Conservation (phyloP, 2,888 invertebrate species). For the Apamea sordens region DNA sequence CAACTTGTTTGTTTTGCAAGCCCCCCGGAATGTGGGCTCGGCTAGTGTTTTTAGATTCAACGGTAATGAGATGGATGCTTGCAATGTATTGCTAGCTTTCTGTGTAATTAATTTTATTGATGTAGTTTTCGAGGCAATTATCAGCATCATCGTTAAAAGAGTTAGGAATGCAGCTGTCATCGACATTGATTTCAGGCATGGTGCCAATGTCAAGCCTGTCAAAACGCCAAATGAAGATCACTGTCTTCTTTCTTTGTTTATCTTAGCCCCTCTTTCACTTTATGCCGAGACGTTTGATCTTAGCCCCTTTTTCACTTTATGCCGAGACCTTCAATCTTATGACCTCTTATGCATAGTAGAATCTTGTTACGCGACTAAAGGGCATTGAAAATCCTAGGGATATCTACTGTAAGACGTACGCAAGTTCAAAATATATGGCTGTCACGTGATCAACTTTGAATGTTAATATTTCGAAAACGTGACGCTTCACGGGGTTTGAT, state of each 20-base stretch:
- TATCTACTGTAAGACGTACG: neutral
- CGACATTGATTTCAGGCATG: neutral
- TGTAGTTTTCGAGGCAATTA: constrained; percentile 9
- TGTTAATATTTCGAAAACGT: too few relatives aligned
- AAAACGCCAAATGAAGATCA: neutral
- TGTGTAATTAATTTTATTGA: constrained; percentile 48
- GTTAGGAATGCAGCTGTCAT: neutral
- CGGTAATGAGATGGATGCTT: constrained; percentile 55
- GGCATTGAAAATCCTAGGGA: neutral
- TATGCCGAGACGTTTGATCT: neutral
- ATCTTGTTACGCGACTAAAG: neutral
- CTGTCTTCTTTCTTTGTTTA: neutral
- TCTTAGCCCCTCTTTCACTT: neutral
- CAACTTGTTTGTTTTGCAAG: constrained; percentile 76
- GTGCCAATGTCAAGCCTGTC: neutral
- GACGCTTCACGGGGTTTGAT: too few relatives aligned
- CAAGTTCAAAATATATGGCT: neutral
- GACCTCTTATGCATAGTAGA: neutral
- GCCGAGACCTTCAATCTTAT: neutral
- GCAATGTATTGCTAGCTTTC: constrained; percentile 34
- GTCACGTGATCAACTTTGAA: too few relatives aligned
- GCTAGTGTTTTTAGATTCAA: constrained; percentile 69
- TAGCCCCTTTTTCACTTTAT: too few relatives aligned
- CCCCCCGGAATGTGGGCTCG: constrained; percentile 76
- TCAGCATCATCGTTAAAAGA: neutral